Evolutionary conservation across 2,113 vertebrate genomes (phyloP).

Genomic region (Raja brachyura): DNA sequence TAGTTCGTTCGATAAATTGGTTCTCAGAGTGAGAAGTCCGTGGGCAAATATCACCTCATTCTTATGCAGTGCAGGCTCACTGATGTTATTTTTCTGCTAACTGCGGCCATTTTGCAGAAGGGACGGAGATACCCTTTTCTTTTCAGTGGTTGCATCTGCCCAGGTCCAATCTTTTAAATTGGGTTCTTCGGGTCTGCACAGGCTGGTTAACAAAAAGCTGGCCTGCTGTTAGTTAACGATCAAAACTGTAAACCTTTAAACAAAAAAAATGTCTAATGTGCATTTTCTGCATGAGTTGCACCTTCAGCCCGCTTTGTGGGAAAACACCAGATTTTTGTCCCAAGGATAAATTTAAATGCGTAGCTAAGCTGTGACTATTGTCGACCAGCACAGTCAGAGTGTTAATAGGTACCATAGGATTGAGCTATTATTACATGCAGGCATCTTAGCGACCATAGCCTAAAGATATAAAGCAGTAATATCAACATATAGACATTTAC

Average conservation of each 20-base stretch:
- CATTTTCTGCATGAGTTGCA: background rate
- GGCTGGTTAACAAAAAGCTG: background rate
- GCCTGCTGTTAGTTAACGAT: background rate
- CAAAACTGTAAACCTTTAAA: background rate
- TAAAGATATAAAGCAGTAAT: slow-evolving; percentile 30
- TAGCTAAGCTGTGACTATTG: slow-evolving; percentile 13
- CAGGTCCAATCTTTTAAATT: background rate
- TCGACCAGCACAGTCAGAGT: background rate
- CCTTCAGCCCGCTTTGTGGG: background rate
- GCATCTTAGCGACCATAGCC: slow-evolving; percentile 7
- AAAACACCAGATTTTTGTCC: slow-evolving; percentile 12
- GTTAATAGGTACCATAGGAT: slow-evolving; percentile 9
- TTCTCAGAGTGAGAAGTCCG: background rate
- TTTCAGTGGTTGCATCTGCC: background rate
- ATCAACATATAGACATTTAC: slow-evolving; percentile 30
- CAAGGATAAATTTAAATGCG: slow-evolving; percentile 6
- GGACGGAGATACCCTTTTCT: background rate
- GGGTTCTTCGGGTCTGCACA: background rate
- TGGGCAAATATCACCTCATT: background rate
- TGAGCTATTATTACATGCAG: slow-evolving; percentile 28
- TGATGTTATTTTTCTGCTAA: background rate
- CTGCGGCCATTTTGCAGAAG: background rate
- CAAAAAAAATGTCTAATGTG: background rate
- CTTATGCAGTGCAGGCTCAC: background rate
- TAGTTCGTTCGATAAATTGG: background rate